Evolutionary conservation across 2,797 vertebrate genomes (phyloP).

Genomic region (Malacoraja senta): DNA sequence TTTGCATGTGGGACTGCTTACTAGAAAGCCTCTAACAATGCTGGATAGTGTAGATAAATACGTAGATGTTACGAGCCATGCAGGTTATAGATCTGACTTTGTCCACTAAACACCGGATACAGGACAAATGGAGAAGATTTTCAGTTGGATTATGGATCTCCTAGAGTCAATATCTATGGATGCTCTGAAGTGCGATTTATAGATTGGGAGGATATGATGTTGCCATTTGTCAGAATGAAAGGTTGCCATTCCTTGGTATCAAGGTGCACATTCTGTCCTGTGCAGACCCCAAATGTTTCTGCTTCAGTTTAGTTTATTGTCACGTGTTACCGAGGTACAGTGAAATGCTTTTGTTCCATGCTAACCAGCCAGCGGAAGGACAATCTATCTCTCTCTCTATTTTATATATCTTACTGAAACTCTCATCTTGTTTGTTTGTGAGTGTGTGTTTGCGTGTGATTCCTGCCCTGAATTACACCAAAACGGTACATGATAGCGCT

Average conservation of each 20-base stretch:
- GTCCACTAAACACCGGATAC: background rate
- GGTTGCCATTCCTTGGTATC: background rate
- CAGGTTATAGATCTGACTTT: background rate
- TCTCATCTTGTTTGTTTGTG: no score
- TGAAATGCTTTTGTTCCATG: no score
- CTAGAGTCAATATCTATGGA: background rate
- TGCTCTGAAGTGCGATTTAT: background rate
- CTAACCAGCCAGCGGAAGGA: no score
- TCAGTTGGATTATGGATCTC: background rate
- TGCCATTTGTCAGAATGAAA: background rate
- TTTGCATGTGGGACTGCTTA: background rate
- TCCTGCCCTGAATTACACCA: no score
- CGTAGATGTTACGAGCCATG: background rate
- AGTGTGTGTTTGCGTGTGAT: no score
- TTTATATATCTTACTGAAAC: no score
- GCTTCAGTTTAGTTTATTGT: no score
- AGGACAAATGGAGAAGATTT: background rate
- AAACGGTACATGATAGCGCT: no score
- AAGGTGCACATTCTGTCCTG: background rate
- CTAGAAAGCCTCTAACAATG: background rate
- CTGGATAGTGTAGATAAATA: background rate
- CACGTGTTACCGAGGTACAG: no score
- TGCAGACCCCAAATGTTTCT: background rate
- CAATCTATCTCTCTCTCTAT: no score
- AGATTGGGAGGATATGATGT: background rate